These are phyloP conservation scores for Drymodes brunneopygia DNA, from an alignment of 2,113 vertebrate species.

Conservation along the genomic window DNA sequence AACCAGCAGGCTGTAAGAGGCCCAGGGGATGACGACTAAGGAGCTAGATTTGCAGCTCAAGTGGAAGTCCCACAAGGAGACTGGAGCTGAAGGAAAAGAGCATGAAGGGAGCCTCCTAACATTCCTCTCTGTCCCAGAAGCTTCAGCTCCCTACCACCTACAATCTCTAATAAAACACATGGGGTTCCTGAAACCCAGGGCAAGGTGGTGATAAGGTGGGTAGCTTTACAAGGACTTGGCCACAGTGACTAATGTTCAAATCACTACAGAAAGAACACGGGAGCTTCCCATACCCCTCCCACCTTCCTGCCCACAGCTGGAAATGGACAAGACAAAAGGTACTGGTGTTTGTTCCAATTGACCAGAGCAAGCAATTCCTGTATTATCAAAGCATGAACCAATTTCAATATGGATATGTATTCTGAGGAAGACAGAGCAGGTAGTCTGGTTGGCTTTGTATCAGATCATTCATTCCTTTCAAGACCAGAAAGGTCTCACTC, in stretches of 20 bases:
- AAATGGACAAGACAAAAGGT: neutral
- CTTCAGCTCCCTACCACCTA: neutral
- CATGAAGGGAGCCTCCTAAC: neutral
- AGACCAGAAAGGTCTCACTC: neutral
- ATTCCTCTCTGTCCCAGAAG: neutral
- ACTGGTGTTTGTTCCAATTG: neutral
- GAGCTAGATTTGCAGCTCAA: neutral
- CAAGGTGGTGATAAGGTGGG: neutral
- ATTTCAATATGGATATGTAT: neutral
- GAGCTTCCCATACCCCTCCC: neutral
- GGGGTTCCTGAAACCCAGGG: neutral
- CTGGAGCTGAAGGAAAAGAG: neutral
- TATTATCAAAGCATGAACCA: neutral
- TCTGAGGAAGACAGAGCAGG: neutral
- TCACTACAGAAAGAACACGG: neutral
- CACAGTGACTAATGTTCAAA: neutral
- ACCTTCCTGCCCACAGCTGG: neutral
- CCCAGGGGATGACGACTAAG: neutral
- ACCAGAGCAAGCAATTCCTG: neutral
- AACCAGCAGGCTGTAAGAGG: neutral
- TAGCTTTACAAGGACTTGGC: neutral
- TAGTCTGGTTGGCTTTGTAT: neutral
- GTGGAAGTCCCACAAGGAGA: accelerated
- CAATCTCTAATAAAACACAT: neutral
- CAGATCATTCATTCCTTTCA: neutral